Evolutionary conservation across 1,140 invertebrate genomes (phyloP), one percentile per base, ranked within the genome.

Genomic region (Dendroctonus ponderosae): DNA sequence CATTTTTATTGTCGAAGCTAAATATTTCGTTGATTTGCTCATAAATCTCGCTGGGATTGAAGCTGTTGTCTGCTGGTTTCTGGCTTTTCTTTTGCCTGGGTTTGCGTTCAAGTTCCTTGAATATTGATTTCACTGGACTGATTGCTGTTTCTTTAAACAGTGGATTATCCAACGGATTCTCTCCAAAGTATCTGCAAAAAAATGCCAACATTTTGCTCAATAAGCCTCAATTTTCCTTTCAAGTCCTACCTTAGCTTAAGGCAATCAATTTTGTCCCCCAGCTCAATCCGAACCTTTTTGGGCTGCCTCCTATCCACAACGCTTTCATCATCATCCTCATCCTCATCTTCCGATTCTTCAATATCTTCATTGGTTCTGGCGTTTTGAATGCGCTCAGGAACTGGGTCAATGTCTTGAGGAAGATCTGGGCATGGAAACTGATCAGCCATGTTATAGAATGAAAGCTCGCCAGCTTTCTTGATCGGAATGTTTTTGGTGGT

Each of bases 201-300:
- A 26, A 26, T 26, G 1, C 1, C 26, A 26, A 26, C 26, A 26
- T 26, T 26, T 26, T 26, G 26, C 26, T 26, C 26, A 26, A 26
- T 26, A 26, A 26, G 26, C 26, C 26, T 26, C 26, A 26, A 26
- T 26, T 26, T 26, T 26, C 26, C 26, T 26, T 26, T 26, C 26
- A 26, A 14, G 7, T 7, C 41, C 15, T 52, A 66, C 64, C 64
- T 89, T 5, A 79, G 79, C 77, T 88, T 89, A 14, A 87, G 85
- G 73, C 89, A 91, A 67, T 88, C 85, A n/a, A 91, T 84, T 79
- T 86, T 87, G 69, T 89, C 85, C 5, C 88, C 88, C 7, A 91
- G 77, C 51, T 67, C 68, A 8, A 86, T 26, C 26, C 26, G 26
- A 26, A 26, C 26, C 26, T 70, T 63, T 82, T 77, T 6, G 81